These are phyloP conservation scores for Andinoacara biseriatus DNA, from an alignment of 2,113 vertebrate genomes.

Conservation along the genomic window DNA sequence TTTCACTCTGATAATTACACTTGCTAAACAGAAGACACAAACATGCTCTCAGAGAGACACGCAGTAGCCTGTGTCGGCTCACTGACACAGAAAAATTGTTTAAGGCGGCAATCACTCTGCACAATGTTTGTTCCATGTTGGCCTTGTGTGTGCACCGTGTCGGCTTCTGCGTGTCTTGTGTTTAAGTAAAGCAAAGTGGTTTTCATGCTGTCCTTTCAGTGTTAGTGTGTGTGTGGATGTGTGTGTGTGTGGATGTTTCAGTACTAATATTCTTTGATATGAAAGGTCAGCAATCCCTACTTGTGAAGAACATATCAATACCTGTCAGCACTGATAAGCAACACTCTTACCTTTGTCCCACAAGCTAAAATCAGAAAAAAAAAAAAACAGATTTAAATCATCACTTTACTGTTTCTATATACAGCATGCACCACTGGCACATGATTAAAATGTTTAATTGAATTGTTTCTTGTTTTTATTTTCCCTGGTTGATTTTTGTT, in stretches of 20 bases:
- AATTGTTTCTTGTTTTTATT: too few relatives aligned
- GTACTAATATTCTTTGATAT: not conserved
- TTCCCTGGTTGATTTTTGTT: not conserved
- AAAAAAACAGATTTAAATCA: not conserved
- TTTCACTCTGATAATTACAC: not conserved
- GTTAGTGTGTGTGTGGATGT: not conserved
- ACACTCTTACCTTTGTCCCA: not conserved
- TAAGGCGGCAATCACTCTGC: not conserved
- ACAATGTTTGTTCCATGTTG: not conserved
- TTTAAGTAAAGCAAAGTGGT: not conserved
- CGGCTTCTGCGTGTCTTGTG: not conserved
- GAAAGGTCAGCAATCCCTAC: not conserved
- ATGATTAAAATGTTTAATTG: not conserved
- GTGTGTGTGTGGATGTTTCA: not conserved
- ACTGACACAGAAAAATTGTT: not conserved
- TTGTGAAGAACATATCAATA: constrained; percentile 27
- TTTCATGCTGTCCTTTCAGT: not conserved
- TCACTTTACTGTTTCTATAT: not conserved
- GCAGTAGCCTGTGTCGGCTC: not conserved
- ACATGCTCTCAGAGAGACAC: not conserved
- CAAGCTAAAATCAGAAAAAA: not conserved
- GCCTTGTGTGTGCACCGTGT: not conserved
- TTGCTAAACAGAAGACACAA: not conserved
- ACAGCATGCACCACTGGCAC: too few relatives aligned
- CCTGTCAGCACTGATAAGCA: not conserved